A percentile compares a stretch with the other conserved stretches of the same genome.
These are phyloP conservation scores for Lathamus discolor DNA, from an alignment of 2,113 vertebrate species.

Conservation along the genomic window DNA sequence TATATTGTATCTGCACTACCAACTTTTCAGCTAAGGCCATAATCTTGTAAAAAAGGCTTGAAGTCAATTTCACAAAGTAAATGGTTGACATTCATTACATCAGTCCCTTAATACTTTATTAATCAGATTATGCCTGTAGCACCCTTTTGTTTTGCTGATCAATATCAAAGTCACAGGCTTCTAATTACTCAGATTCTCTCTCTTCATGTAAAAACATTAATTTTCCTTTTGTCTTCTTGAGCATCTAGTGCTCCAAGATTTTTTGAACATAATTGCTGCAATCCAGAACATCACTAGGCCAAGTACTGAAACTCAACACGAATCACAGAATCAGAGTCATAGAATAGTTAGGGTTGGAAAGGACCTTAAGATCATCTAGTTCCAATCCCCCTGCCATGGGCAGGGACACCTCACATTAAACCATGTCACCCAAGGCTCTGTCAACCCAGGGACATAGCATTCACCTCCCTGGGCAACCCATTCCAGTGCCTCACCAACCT, in stretches of 20 bases:
- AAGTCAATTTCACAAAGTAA: not conserved
- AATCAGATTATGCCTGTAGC: not conserved
- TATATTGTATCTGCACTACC: not conserved
- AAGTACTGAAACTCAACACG: not conserved
- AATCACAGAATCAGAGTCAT: not conserved
- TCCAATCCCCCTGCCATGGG: too few relatives aligned
- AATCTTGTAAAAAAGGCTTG: not conserved
- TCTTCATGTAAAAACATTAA: not conserved
- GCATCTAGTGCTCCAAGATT: not conserved
- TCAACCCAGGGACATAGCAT: too few relatives aligned
- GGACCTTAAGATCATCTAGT: too few relatives aligned
- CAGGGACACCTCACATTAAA: too few relatives aligned
- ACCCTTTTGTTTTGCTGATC: not conserved
- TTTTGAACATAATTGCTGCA: not conserved
- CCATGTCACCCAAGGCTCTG: too few relatives aligned
- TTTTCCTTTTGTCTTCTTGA: not conserved
- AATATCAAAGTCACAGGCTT: not conserved
- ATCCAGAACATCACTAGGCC: not conserved
- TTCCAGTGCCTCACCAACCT: too few relatives aligned
- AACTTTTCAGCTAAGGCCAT: not conserved
- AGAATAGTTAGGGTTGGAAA: too few relatives aligned
- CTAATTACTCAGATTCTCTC: not conserved
- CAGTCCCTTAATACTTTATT: not conserved
- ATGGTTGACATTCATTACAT: not conserved
- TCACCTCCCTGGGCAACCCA: too few relatives aligned